phyloP scores from a whole-genome alignment of 37 sponge, comb jelly and placozoan genomes.

The Spongilla lacustris region DNA sequence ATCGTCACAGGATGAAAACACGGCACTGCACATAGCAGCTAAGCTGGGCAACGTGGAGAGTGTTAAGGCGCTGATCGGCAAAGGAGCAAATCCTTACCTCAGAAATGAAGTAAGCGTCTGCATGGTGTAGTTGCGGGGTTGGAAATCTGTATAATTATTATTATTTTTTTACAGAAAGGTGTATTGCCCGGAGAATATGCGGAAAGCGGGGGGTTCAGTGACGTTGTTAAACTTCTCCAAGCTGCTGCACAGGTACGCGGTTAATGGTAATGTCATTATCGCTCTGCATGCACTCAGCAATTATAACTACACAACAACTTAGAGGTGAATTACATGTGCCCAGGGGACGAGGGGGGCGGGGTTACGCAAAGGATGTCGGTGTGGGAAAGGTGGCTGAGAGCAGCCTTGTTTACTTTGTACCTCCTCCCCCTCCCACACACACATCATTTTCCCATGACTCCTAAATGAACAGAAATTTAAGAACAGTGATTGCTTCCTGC shows the following conservation, averaged over 20 bases:
- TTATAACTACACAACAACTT: too few species aligned
- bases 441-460: not conserved
- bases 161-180: conserved; percentile 29
- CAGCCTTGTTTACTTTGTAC: not conserved
- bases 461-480: not conserved
- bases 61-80: conserved; percentile 47
- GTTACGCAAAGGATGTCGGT: too few species aligned
- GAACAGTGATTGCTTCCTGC: not conserved
- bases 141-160: not conserved
- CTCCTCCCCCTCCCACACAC: not conserved
- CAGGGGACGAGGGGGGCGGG: not conserved
- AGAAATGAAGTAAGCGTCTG: conserved; percentile 52
- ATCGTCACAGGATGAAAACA: conserved; percentile 69
- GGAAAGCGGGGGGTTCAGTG: conserved; percentile 29
- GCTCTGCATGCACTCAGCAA: too few species aligned
- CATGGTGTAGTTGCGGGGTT: not conserved
- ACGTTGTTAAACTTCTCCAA: conserved; percentile 31
- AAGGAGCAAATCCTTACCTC: conserved; percentile 65
- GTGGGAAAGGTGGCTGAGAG: too few species aligned
- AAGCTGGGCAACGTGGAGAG: conserved; percentile 66
- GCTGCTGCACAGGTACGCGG: conserved; percentile 3
- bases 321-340: too few species aligned
- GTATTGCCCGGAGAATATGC: conserved; percentile 49
- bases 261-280: not conserved
- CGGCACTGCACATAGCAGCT: conserved; percentile 83